Evolutionary conservation across 2,797 vertebrate genomes (phyloP), one percentile per base, ranked within the genome.

Genomic region (Sebastes minor): DNA sequence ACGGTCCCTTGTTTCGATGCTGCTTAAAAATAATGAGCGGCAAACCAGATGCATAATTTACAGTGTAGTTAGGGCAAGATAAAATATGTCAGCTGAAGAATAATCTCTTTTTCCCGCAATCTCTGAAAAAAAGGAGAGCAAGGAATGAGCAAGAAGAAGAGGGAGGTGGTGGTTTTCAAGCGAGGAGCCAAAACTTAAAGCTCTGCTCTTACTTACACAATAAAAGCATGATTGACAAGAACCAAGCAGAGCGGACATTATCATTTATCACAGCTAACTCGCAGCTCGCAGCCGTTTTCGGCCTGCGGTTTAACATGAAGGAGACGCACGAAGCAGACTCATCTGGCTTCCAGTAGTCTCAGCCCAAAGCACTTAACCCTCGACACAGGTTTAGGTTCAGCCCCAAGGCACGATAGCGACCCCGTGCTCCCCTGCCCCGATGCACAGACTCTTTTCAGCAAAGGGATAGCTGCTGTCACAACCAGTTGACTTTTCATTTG

Each of bases 21-120:
- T 68, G 79, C 78, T 76, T 72, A 80, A 88, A 91, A 91, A 93
- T 93, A 93, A 94, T 90, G 86, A 92, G 89, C 68, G 57, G 86
- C 72, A 86, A 78, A 91, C 22, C 80, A 86, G 82, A 89, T 93
- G 88, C 86, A 93, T 94, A 91, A 94, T 93, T 93, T 88, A 93
- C 85, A 76, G 56, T 81, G 69, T 82, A 90, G 85, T 92, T 86
- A 85, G 70, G 79, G 73, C 80, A 84, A 88, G 78, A 89, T 88
- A 84, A 87, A 91, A 87, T 84, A 74, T 86, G 84, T 89, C 86
- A 88, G 75, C 59, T 20, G 56, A 53, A 59, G 69, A 75, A 74
- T 60, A 25, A 61, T 65, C n/a, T 67, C 28, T 65, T 61, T 66
- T 56, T 66, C 57, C 18, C 2, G 2, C 38, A 82, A 35, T 67